Evolutionary conservation across 1,140 invertebrate species (phyloP), one percentile per base, ranked within the genome.

Genomic region (Musca domestica): DNA sequence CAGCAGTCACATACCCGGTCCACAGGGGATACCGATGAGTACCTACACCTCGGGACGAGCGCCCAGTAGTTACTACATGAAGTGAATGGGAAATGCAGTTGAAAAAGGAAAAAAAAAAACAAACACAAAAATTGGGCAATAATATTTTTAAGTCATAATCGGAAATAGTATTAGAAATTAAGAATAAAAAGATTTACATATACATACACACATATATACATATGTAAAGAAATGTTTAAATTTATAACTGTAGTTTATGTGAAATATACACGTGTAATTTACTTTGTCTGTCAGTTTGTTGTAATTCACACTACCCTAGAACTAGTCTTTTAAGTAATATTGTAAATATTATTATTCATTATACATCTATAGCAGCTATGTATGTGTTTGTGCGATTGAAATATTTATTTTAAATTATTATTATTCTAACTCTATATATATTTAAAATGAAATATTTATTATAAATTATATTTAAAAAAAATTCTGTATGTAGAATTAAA

Each of bases 21-120:
- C 71, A 82, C 86, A 76, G 84, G 86, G 73, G 84, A 88, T 91
- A 71, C 89, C 89, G 49, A 85, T 91, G 84, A 90, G 86, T 68
- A 91, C 89, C 3, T 91, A 91, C 77, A 88, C 81, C 30, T 81
- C 82, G 22, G 78, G 83, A 17, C 79, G 84, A 30, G 73, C 82
- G 67, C 81, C 83, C 51, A 76, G 76, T 68, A 77, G 76, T 71
- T 81, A 81, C 64, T 81, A 81, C 70, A 80, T 81, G 77, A 81
- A 81, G 70, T 81, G 66, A 75, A 30, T 14, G 19, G 22, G 20
- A 23, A 64, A 15, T 23, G 23, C 34, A 48, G 17, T n/a, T n/a
- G n/a, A n/a, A n/a, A n/a, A n/a, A n/a, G n/a, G n/a, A n/a, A n/a
- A n/a, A n/a, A 5, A 5, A 41, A 41, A 41, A 41, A 41, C 34